These are phyloP conservation scores for Takifugu flavidus DNA, from an alignment of 2,113 vertebrate species.

Conservation along the genomic window DNA sequence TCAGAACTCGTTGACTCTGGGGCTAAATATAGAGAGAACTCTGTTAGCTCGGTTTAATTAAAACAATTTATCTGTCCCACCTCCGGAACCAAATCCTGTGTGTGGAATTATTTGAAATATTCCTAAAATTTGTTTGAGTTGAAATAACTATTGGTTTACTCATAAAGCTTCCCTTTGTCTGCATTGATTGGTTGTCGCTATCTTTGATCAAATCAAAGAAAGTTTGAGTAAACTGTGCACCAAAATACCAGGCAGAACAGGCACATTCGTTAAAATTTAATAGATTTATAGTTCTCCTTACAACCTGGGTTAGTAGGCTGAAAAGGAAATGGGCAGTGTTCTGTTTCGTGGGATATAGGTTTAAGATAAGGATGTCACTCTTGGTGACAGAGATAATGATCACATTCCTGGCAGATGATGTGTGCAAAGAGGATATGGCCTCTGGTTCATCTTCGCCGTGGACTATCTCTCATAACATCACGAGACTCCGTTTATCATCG, in stretches of 20 bases:
- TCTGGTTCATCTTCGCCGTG: no score
- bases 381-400: slow-evolving; percentile 44
- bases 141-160: background rate
- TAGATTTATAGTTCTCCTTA: background rate
- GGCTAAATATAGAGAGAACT: slow-evolving; percentile 12
- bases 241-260: background rate
- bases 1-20: slow-evolving; percentile 35
- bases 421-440: slow-evolving; percentile 3
- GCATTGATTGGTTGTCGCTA: background rate
- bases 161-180: background rate
- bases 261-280: slow-evolving; percentile 9
- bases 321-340: slow-evolving; percentile 10
- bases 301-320: slow-evolving; percentile 3
- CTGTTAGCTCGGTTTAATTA: slow-evolving; percentile 2
- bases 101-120: background rate
- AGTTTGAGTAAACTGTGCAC: background rate
- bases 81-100: background rate
- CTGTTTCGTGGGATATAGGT: slow-evolving; percentile 41
- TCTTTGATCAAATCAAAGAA: background rate
- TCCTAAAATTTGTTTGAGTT: background rate
- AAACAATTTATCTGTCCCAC: background rate
- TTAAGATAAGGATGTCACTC: slow-evolving; percentile 49
- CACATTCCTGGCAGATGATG: slow-evolving; percentile 44
- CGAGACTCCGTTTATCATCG: no score
- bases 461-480: no score